Evolutionary conservation across 2,113 vertebrate species (phyloP), one percentile per base, ranked within the genome.

Genomic region (Marmota flaviventris): DNA sequence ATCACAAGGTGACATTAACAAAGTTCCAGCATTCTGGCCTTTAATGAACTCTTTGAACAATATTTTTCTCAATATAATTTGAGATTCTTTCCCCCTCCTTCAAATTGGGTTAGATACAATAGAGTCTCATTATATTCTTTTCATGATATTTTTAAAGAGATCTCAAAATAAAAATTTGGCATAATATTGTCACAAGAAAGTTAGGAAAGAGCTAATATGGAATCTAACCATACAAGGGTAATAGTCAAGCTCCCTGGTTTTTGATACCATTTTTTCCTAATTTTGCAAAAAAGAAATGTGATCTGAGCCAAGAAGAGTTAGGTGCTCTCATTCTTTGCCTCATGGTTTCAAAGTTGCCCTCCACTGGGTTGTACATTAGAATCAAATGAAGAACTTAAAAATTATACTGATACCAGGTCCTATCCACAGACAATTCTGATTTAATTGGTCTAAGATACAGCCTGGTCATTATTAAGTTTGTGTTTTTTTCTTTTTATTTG

Each of bases 11-110:
- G 65, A 85, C 58, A 96, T 91, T 77, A 98, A 89, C 92, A 75
- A 97, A 92, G 77, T 91, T 85, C 93, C 27, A 76, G 84, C 75
- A 83, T 58, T 10, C n/a, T 93, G n/a, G 51, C 12, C 29, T 69
- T 97, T 85, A 94, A 91, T 89, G 92, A 97, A 88, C 1, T 85
- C 88, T 86, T 70, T 89, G 56, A 39, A 88, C 48, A 96, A 70
- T 17, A 92, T 82, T 97, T 45, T 96, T 85, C 75, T 94, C 39
- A 61, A 81, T 92, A 27, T 79, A 32, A 24, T 91, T 78, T 83
- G 16, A n/a, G 16, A 18, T 34, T 2, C 12, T 16, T 29, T 48
- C 63, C 69, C n/a, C 56, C 1, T 18, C 20, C 65, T 67, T 85
- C 48, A 85, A 29, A 75, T 29, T 69, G n/a, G 61, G n/a, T 45